Conservation (phyloP, 2,797 vertebrate genomes). For the Pangasius krempfi region DNA sequence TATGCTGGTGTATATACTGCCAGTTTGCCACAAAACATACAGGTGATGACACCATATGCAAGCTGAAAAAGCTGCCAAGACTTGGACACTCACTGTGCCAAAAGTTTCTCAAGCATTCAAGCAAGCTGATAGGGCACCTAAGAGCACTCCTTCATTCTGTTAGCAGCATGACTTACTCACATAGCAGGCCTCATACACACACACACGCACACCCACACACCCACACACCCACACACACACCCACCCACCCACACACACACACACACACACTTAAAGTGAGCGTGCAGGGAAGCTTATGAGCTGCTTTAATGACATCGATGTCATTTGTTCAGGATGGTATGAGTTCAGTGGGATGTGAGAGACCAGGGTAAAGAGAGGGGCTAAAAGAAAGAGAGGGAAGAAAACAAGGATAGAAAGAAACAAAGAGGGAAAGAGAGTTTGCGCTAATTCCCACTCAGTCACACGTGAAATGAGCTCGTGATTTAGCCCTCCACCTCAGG, state of each 20-base stretch:
- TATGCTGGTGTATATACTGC: conserved; percentile 70
- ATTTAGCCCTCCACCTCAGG: conserved; percentile 69
- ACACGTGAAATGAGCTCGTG: conserved; percentile 81
- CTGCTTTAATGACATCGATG: conserved; percentile 13
- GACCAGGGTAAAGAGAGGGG: background rate
- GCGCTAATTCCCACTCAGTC: conserved; percentile 80
- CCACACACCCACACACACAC: background rate
- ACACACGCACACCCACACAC: background rate
- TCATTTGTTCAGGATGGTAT: conserved; percentile 19
- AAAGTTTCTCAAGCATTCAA: conserved; percentile 61
- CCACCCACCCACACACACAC: background rate
- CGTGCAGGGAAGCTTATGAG: conserved; percentile 4
- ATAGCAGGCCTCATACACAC: background rate
- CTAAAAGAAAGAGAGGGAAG: background rate
- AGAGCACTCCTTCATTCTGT: conserved; percentile 49
- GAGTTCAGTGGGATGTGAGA: conserved; percentile 15
- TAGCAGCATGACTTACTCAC: background rate
- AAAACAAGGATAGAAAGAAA: conserved; percentile 52
- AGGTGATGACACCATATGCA: conserved; percentile 79
- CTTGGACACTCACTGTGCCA: conserved; percentile 60
- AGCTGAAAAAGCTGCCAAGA: conserved; percentile 65
- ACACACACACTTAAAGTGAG: background rate
- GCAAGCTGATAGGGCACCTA: conserved; percentile 48
- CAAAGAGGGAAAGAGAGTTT: conserved; percentile 62
- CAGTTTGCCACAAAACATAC: conserved; percentile 71